phyloP scores from a whole-genome alignment of 2,797 vertebrate species.

The Danio kyathit region DNA sequence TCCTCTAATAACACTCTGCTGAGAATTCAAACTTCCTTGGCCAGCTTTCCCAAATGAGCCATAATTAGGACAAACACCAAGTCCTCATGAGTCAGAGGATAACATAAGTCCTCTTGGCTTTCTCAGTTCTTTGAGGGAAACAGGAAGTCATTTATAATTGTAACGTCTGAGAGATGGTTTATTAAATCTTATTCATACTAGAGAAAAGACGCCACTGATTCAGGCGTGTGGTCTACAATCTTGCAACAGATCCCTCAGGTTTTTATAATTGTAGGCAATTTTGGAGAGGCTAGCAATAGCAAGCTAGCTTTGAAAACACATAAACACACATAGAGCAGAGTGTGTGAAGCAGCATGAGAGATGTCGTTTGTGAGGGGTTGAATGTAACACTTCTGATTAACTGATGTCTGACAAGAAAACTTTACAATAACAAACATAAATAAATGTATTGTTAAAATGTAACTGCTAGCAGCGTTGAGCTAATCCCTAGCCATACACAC shows the following conservation, averaged over 20 bases:
- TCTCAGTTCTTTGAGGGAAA: slow-evolving; percentile 9
- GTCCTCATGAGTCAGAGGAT: not conserved
- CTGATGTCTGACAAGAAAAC: no score
- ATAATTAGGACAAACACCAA: slow-evolving; percentile 22
- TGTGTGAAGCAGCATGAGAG: no score
- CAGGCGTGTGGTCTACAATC: not conserved
- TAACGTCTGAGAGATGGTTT: slow-evolving; percentile 31
- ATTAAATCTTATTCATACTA: slow-evolving; percentile 24
- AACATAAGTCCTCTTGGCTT: not conserved
- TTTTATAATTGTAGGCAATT: not conserved
- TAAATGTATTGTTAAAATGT: no score
- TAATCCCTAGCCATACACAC: no score
- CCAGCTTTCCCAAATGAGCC: slow-evolving; percentile 27
- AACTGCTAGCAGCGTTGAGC: no score
- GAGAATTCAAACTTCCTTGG: slow-evolving; percentile 30
- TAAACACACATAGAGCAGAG: not conserved
- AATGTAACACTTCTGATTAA: no score
- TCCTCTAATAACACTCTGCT: slow-evolving; percentile 38
- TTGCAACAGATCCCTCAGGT: not conserved
- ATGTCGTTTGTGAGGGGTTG: no score
- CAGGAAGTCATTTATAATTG: slow-evolving; percentile 54
- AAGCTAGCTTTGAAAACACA: not conserved
- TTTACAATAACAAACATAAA: no score
- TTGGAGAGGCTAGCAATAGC: not conserved
- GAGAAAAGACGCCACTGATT: not conserved